Evolutionary conservation across 2,113 vertebrate species (phyloP).

Genomic region (Muntiacus reevesi): DNA sequence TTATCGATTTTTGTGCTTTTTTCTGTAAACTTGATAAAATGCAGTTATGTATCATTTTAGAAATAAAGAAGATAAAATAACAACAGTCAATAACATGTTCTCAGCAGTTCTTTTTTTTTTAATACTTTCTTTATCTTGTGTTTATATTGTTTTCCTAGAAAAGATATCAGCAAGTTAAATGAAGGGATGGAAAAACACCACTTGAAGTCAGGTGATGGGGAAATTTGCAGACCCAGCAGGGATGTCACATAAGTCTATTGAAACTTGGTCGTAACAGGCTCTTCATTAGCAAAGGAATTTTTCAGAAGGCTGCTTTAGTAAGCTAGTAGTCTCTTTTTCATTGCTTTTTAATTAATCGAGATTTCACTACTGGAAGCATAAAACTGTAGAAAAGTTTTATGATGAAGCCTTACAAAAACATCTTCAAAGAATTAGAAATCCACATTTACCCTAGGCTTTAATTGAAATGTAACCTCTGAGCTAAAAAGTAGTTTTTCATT

Average conservation of each 20-base stretch:
- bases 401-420: background rate
- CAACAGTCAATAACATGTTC: background rate
- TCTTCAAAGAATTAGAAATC: background rate
- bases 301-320: background rate
- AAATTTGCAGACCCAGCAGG: background rate
- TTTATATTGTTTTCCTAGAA: background rate
- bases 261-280: background rate
- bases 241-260: background rate
- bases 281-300: conserved; percentile 4
- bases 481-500: background rate
- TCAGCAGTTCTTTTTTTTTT: background rate
- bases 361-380: background rate
- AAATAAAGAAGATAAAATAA: background rate
- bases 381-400: background rate
- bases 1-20: background rate
- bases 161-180: background rate
- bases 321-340: background rate
- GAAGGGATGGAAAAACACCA: background rate
- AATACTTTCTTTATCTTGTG: background rate
- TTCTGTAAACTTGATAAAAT: background rate
- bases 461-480: background rate
- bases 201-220: rapidly evolving
- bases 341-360: conserved; percentile 43
- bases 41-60: background rate
- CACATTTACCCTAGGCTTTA: background rate